These are phyloP conservation scores for Psittacara wagleri DNA, from an alignment of 2,113 vertebrate genomes.

Conservation along the genomic window DNA sequence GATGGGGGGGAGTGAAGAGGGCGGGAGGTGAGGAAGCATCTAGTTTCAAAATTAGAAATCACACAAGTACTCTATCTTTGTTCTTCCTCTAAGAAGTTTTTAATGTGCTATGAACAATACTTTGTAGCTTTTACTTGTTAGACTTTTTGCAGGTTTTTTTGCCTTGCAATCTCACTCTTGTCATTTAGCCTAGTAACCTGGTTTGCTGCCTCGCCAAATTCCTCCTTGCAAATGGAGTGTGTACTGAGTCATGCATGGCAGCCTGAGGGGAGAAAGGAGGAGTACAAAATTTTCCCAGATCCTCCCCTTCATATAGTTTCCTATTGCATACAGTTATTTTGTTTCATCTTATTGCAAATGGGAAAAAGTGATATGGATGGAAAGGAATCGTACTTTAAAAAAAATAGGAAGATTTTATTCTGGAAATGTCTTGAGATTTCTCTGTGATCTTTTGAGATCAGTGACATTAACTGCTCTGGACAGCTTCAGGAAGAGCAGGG, in stretches of 20 bases:
- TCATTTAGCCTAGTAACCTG: not conserved
- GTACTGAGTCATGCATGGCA: not conserved
- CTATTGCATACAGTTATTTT: not conserved
- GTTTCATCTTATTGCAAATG: not conserved
- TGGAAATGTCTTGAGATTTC: not conserved
- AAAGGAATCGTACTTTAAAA: not conserved
- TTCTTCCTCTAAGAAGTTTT: not conserved
- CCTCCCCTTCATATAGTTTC: not conserved
- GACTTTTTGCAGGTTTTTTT: not conserved
- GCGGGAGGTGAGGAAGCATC: not conserved
- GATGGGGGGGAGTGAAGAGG: not conserved
- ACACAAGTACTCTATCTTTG: not conserved
- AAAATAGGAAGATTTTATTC: not conserved
- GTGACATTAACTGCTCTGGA: not conserved
- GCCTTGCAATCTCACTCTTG: not conserved
- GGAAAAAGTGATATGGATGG: not conserved
- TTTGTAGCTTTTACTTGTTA: not conserved
- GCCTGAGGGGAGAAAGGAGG: not conserved
- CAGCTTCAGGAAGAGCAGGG: not conserved
- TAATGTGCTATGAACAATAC: not conserved
- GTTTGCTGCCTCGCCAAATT: not conserved
- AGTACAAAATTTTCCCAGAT: not conserved
- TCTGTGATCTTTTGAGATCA: not conserved
- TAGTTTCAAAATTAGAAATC: constrained; percentile 1
- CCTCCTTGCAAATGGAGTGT: not conserved